Conservation (phyloP, 2,888 invertebrate species). For the Drosophila formosana region DNA sequence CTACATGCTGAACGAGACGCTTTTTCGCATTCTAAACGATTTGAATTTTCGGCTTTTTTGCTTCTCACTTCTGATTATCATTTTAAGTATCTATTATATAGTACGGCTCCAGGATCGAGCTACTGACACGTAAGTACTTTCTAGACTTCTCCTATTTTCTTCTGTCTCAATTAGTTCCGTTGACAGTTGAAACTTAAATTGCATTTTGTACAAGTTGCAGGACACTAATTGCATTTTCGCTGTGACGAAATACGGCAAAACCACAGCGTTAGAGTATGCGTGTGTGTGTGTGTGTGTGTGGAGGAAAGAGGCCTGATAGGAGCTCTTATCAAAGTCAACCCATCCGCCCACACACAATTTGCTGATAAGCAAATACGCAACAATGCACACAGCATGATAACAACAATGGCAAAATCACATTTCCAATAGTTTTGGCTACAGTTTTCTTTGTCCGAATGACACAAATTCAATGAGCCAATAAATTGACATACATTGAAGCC, state of each 20-base stretch:
- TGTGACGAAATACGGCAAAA: slow-evolving; percentile 15
- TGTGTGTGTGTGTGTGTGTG: too few relatives aligned
- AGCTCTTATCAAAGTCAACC: slow-evolving; percentile 29
- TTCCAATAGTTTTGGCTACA: slow-evolving; percentile 15
- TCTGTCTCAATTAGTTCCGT: slow-evolving; percentile 18
- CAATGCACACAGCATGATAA: slow-evolving; percentile 30
- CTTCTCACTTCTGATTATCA: slow-evolving; percentile 32
- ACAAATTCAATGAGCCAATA: slow-evolving; percentile 29
- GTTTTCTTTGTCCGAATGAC: slow-evolving; percentile 1
- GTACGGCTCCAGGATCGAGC: slow-evolving; percentile 23
- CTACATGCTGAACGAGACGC: slow-evolving; percentile 34
- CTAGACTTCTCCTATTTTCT: neutral
- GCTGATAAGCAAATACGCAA: slow-evolving; percentile 38
- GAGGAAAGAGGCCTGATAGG: slow-evolving; percentile 33
- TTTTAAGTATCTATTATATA: slow-evolving; percentile 28
- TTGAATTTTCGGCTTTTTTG: slow-evolving; percentile 33
- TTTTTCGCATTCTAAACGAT: slow-evolving; percentile 22
- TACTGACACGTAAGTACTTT: slow-evolving; percentile 33
- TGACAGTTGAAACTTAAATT: slow-evolving; percentile 44
- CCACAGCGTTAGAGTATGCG: neutral
- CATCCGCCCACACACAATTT: slow-evolving; percentile 14
- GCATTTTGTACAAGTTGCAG: slow-evolving; percentile 17
- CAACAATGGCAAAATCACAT: slow-evolving; percentile 16
- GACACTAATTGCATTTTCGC: slow-evolving; percentile 57
- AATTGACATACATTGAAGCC: slow-evolving; percentile 18